Conservation (phyloP, 35 echinoderm and acorn worm species). For the Apostichopus parvimensis region DNA sequence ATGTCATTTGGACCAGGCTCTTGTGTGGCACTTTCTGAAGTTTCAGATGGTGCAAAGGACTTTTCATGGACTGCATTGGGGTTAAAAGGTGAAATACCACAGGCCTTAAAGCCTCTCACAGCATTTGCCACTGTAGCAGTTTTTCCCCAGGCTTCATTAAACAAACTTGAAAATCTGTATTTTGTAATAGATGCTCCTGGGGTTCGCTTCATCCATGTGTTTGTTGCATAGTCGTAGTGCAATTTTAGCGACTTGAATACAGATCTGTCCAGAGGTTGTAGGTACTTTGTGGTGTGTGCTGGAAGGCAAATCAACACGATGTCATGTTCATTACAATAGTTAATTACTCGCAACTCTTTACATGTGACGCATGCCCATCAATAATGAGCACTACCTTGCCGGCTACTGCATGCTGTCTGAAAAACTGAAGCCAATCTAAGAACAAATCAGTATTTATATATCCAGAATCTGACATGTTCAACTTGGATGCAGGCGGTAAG, state of each 20-base stretch:
- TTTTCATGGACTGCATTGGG: constrained; percentile 49
- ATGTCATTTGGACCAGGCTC: background rate
- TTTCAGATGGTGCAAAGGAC: constrained; percentile 27
- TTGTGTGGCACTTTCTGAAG: constrained; percentile 1
- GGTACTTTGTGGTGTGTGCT: constrained; percentile 45
- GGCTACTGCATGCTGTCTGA: constrained; percentile 27
- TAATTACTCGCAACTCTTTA: background rate
- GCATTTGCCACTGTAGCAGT: constrained; percentile 57
- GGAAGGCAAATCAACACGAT: constrained; percentile 53
- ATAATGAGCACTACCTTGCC: constrained; percentile 30
- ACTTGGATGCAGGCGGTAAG: constrained; percentile 42
- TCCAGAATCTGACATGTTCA: constrained; percentile 45
- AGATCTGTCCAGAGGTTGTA: constrained; percentile 45
- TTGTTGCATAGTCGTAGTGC: constrained; percentile 50
- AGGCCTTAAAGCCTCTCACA: constrained; percentile 42
- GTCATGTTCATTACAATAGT: constrained; percentile 28
- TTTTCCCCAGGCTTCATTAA: constrained; percentile 60
- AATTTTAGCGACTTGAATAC: constrained; percentile 55
- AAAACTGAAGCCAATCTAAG: constrained; percentile 57
- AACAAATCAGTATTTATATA: constrained; percentile 64
- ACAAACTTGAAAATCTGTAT: constrained; percentile 59
- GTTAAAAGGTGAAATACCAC: constrained; percentile 54
- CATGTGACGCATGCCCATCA: too few species aligned
- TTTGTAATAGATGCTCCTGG: constrained; percentile 53
- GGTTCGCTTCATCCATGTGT: constrained; percentile 34